Evolutionary conservation across 2,797 vertebrate genomes (phyloP), one percentile per base, ranked within the genome.

Genomic region (Danio aesculapii): DNA sequence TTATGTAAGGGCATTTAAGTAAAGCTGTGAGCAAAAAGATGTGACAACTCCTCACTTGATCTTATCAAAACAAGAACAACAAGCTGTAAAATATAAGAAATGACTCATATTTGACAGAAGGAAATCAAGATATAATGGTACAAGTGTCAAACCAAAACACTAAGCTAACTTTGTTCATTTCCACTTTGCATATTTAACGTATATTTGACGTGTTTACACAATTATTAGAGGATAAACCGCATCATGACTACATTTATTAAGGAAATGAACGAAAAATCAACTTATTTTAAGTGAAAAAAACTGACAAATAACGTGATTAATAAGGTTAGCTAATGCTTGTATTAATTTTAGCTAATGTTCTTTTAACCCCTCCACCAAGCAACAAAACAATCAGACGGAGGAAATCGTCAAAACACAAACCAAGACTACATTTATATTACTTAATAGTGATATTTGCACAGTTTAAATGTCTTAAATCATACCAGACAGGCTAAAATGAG

Each of bases 61-160:
- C 64, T 49, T 50, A 50, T 21, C 44, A 59, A 77, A 69, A 30
- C 75, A 30, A 68, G 75, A 77, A 77, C n/a, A 77, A 77, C 75
- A 68, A 77, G 43, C 46, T 8, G 2, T 46, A 6, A 41, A 46
- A 66, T 52, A 76, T 14, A 76, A 19, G 9, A 75, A 77, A 16
- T 68, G 53, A 77, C 63, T 49, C 41, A 58, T 68, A 30, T 47
- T 46, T 58, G 7, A 1, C 11, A 47, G 4, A 8, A 52, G 14
- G 11, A 47, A 41, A 77, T 57, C 9, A 10, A 1, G 6, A 17
- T 13, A 11, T 10, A 6, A 52, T 53, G n/a, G 3, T 21, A 44
- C 14, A 44, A 44, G 19, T 6, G 2, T 6, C 2, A 17, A 13
- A 62, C 3, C 49, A 17, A 50, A 21, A 1, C 46, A 62, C 12